phyloP scores from a whole-genome alignment of 2,888 invertebrate genomes.

The Itoplectis maculator region DNA sequence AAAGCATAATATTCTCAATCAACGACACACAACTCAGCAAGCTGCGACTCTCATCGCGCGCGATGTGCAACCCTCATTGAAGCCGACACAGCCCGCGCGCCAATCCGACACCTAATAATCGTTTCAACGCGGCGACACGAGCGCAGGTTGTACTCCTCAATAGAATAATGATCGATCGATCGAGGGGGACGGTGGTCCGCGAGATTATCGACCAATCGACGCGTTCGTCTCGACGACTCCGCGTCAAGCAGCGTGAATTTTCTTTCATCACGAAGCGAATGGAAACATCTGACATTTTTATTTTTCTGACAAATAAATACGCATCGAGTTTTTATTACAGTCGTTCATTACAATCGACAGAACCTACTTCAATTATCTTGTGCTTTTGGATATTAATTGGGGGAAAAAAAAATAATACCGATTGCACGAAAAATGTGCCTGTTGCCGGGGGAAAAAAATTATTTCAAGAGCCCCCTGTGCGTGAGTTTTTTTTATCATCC shows the following conservation, averaged over 20 bases:
- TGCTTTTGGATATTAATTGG: background rate
- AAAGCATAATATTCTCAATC: conserved; percentile 66
- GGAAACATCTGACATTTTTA: too few species aligned
- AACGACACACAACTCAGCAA: conserved; percentile 29
- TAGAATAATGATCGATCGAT: background rate
- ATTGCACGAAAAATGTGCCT: background rate
- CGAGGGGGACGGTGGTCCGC: background rate
- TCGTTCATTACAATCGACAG: too few species aligned
- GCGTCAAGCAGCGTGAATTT: background rate
- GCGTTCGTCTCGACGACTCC: background rate
- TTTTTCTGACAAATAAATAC: too few species aligned
- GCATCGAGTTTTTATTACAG: too few species aligned
- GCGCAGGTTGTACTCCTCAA: background rate
- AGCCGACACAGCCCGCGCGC: conserved; percentile 14
- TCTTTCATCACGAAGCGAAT: too few species aligned
- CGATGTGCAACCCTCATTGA: background rate
- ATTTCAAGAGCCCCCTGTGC: background rate
- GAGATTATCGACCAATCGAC: conserved; percentile 33
- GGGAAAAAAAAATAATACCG: background rate
- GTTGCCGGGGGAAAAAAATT: background rate
- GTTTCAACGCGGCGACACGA: conserved; percentile 30
- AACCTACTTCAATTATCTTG: too few species aligned
- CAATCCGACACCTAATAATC: conserved; percentile 39
- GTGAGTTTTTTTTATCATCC: background rate
- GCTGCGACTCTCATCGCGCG: too few species aligned